A percentile compares a stretch with the other conserved stretches of the same genome.
These are phyloP conservation scores for Zeus faber DNA, from an alignment of 2,113 vertebrate genomes.

Conservation along the genomic window DNA sequence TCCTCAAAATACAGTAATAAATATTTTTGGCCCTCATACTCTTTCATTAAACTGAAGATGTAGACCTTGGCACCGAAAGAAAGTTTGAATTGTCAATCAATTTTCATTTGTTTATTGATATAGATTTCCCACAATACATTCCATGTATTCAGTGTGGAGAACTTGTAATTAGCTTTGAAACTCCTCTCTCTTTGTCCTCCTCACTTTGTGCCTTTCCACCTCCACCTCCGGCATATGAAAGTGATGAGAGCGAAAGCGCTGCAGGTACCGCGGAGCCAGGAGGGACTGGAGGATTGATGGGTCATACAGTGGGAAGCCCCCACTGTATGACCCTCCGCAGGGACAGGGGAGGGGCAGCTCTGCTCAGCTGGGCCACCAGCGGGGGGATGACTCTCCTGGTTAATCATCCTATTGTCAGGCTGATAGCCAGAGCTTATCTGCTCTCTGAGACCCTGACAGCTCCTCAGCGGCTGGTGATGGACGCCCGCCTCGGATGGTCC, in stretches of 20 bases:
- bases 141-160: too few relatives aligned
- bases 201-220: not conserved
- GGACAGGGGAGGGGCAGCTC: conserved; percentile 2
- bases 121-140: too few relatives aligned
- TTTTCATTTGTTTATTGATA: too few relatives aligned
- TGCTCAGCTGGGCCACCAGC: conserved; percentile 16
- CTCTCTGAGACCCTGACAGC: conserved; percentile 29
- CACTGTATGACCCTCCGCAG: too few relatives aligned
- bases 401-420: conserved; percentile 57
- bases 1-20: too few relatives aligned
- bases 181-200: not conserved
- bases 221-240: too few relatives aligned
- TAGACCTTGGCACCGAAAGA: too few relatives aligned
- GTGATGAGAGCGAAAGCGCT: not conserved
- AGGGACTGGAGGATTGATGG: not conserved
- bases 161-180: too few relatives aligned
- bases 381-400: conserved; percentile 22
- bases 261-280: too few relatives aligned
- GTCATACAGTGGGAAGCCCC: not conserved
- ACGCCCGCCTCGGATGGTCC: conserved; percentile 21
- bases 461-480: conserved; percentile 40
- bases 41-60: too few relatives aligned
- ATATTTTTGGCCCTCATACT: too few relatives aligned
- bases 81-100: too few relatives aligned
- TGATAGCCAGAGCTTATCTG: conserved; percentile 35